Conservation (phyloP, 2,113 vertebrate species). For the Petaurus breviceps region DNA sequence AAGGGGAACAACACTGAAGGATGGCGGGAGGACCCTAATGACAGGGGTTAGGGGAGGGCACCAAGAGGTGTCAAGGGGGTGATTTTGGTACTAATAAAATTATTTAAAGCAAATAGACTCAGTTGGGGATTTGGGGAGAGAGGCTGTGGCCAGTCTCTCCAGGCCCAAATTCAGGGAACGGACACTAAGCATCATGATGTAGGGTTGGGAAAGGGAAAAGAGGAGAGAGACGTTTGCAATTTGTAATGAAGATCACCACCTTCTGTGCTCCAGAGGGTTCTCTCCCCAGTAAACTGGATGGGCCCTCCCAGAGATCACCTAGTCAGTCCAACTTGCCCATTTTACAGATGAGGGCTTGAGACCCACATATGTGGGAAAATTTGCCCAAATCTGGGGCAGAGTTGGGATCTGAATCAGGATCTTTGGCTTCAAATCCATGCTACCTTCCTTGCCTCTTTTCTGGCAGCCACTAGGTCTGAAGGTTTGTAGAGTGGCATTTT, state of each 20-base stretch:
- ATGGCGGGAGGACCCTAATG: background rate
- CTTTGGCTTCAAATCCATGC: background rate
- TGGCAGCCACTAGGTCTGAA: background rate
- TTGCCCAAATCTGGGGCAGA: background rate
- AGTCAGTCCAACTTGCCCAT: background rate
- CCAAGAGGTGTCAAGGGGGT: background rate
- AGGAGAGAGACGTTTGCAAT: background rate
- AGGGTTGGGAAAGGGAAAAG: background rate
- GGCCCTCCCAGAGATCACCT: background rate
- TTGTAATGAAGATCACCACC: background rate
- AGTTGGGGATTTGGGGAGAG: conserved; percentile 12
- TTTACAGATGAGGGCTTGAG: background rate
- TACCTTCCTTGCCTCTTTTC: background rate
- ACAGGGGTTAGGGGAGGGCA: background rate
- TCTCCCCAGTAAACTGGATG: background rate
- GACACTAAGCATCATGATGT: background rate
- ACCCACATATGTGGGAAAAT: background rate
- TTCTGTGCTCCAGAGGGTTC: background rate
- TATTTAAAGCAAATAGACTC: conserved; percentile 67
- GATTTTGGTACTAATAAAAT: conserved; percentile 71
- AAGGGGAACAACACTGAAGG: background rate
- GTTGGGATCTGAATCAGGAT: background rate
- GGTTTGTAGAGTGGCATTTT: background rate
- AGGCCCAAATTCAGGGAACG: background rate
- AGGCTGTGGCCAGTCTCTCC: background rate